Conservation (phyloP, 1,140 invertebrate species). For the Sitobion miscanthi region DNA sequence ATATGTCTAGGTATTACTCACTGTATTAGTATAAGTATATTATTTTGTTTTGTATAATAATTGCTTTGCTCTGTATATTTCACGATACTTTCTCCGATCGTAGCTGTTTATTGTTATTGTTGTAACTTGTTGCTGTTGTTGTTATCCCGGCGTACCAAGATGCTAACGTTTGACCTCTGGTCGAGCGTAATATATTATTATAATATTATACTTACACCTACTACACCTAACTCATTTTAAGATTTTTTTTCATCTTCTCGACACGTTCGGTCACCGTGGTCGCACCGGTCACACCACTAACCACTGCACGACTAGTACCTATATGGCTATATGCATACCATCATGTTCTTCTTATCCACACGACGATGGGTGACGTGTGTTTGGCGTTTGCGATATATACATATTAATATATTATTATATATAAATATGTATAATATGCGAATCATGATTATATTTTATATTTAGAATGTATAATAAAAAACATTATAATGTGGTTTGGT, state of each 20-base stretch:
- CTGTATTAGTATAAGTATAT: background rate
- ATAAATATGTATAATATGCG: background rate
- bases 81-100: background rate
- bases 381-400: background rate
- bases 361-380: background rate
- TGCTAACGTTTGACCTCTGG: background rate
- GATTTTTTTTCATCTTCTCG: background rate
- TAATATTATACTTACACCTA: background rate
- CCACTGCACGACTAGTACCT: background rate
- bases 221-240: background rate
- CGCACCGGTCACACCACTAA: background rate
- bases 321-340: background rate
- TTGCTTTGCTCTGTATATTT: background rate
- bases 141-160: background rate
- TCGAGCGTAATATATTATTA: background rate
- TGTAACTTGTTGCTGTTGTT: background rate
- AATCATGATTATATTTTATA: background rate
- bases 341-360: background rate
- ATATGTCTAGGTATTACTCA: background rate
- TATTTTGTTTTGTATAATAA: background rate
- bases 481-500: background rate
- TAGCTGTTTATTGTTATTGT: constrained; percentile 3
- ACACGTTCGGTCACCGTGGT: background rate
- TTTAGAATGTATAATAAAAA: background rate
- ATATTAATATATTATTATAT: too few species aligned